These are phyloP conservation scores for Actinia tenebrosa DNA, from an alignment of 64 coral and sea anemone genomes.

Conservation along the genomic window DNA sequence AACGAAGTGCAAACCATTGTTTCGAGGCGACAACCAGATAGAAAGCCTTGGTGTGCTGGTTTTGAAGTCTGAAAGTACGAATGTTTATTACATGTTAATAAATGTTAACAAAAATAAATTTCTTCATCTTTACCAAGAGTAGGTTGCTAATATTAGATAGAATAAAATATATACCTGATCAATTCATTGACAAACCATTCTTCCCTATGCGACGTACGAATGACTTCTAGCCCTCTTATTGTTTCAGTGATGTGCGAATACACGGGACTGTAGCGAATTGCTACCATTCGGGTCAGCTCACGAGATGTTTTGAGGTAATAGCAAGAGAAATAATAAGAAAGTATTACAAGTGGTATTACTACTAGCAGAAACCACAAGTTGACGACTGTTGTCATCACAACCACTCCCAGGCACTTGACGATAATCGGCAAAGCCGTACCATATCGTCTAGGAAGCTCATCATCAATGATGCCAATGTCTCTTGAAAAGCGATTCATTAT, in stretches of 20 bases:
- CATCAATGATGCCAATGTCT: slow-evolving; percentile 52
- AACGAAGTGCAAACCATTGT: slow-evolving; percentile 19
- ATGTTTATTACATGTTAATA: neutral
- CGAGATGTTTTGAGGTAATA: slow-evolving; percentile 39
- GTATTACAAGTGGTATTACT: neutral
- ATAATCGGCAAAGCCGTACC: neutral
- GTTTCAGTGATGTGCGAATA: slow-evolving; percentile 38
- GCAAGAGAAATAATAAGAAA: neutral
- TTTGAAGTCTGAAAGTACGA: neutral
- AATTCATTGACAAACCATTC: slow-evolving; percentile 10
- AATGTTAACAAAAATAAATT: neutral
- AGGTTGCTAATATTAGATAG: too few species aligned
- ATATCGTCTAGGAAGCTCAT: neutral
- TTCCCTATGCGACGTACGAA: slow-evolving; percentile 36
- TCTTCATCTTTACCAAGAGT: too few species aligned
- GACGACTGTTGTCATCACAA: neutral
- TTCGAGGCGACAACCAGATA: slow-evolving; percentile 24
- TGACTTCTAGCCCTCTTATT: slow-evolving; percentile 38
- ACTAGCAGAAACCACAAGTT: neutral
- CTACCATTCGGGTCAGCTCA: slow-evolving; percentile 50
- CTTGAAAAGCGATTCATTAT: slow-evolving; percentile 70
- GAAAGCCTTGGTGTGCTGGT: slow-evolving; percentile 44
- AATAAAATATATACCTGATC: neutral
- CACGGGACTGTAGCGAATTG: slow-evolving; percentile 49
- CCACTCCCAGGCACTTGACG: neutral